These are phyloP conservation scores for Lordiphosa stackelbergi DNA, from an alignment of 1,140 invertebrate genomes.

Conservation along the genomic window DNA sequence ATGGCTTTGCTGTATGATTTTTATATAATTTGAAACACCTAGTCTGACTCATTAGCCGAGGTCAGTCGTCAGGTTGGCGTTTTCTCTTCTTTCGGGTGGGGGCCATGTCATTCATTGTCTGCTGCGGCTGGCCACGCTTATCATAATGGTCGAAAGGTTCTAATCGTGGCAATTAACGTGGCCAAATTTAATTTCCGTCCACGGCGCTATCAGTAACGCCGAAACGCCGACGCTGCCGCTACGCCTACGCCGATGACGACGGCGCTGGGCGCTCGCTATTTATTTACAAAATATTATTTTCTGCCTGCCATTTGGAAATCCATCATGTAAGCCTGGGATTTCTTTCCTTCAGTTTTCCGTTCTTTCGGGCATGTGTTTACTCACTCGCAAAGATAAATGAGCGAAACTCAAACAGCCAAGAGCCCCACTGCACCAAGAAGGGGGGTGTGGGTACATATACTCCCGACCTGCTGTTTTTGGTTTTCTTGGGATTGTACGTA, in stretches of 20 bases:
- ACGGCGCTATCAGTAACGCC: slow-evolving; percentile 47
- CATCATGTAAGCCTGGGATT: slow-evolving; percentile 64
- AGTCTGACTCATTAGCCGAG: slow-evolving; percentile 8
- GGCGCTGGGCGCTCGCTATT: slow-evolving; percentile 20
- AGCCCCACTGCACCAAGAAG: background rate
- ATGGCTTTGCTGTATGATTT: background rate
- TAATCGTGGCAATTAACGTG: slow-evolving; percentile 73
- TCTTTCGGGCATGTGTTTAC: slow-evolving; percentile 36
- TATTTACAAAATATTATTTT: slow-evolving; percentile 72
- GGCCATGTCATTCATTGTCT: slow-evolving; percentile 10
- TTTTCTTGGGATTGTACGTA: slow-evolving; percentile 11
- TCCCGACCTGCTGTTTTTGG: slow-evolving; percentile 2
- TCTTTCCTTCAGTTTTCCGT: slow-evolving; percentile 34
- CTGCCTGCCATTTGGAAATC: slow-evolving; percentile 57
- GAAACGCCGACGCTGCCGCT: slow-evolving; percentile 13
- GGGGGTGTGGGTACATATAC: background rate
- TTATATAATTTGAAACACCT: slow-evolving; percentile 14
- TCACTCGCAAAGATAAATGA: slow-evolving; percentile 54
- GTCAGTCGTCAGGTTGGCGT: slow-evolving; percentile 27
- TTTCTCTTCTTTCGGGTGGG: slow-evolving; percentile 20
- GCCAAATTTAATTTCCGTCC: slow-evolving; percentile 73
- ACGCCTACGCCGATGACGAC: slow-evolving; percentile 3
- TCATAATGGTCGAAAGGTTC: slow-evolving; percentile 71
- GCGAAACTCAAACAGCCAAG: slow-evolving; percentile 1
- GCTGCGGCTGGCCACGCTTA: slow-evolving; percentile 45